Percentiles rank a stretch among this genome's conserved stretches.
Conservation (phyloP, 2,888 invertebrate genomes). For the Cybosia mesomella region DNA sequence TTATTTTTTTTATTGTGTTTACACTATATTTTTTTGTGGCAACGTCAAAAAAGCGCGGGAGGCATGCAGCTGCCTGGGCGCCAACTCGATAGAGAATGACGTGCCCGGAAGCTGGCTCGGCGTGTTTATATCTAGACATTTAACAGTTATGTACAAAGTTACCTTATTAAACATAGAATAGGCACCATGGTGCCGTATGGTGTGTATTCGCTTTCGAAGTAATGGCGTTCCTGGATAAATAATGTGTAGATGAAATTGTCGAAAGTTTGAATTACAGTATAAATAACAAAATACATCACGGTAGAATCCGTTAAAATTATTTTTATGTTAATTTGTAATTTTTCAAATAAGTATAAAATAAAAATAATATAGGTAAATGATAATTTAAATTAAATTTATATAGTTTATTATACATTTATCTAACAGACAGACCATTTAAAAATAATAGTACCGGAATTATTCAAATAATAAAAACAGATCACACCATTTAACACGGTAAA, state of each 20-base stretch:
- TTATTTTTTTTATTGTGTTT: conserved; percentile 52
- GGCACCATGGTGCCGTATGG: conserved; percentile 53
- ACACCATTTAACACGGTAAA: not conserved
- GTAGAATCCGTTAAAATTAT: not conserved
- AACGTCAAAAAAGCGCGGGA: conserved; percentile 69
- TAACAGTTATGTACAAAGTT: conserved; percentile 82
- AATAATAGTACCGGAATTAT: not conserved
- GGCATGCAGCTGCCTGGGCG: conserved; percentile 69
- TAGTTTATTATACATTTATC: not conserved
- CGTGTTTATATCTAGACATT: conserved; percentile 81
- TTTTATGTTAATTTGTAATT: not conserved
- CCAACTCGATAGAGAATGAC: conserved; percentile 78
- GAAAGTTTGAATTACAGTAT: not conserved
- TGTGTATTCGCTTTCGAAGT: not conserved
- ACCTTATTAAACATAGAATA: conserved; percentile 63
- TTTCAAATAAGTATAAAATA: not conserved
- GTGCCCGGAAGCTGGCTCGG: conserved; percentile 77
- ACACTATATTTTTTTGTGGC: conserved; percentile 51
- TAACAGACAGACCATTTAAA: not conserved
- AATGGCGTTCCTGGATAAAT: not conserved
- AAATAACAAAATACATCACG: not conserved
- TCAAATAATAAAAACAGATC: conserved; percentile 1
- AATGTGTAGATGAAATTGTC: not conserved
- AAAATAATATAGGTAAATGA: not conserved
- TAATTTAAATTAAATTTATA: not conserved